These are phyloP conservation scores for Otolemur crassicaudatus DNA, from an alignment of 2,797 vertebrate species.

Conservation along the genomic window DNA sequence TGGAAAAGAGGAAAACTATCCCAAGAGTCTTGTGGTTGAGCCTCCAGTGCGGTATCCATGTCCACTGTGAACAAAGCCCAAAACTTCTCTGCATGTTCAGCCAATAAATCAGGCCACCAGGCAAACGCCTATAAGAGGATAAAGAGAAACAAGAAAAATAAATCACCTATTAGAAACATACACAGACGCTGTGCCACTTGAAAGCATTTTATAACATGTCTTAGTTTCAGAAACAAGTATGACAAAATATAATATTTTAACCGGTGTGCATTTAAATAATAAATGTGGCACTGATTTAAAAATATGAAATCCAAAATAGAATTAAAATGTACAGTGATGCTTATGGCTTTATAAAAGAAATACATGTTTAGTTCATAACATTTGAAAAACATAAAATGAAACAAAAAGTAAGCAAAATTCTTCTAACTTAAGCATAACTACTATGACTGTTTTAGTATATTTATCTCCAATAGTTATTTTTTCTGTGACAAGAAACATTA, in stretches of 20 bases:
- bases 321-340: neutral
- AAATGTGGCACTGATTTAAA: neutral
- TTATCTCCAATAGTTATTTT: neutral
- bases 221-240: neutral
- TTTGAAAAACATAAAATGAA: neutral
- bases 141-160: slow-evolving; percentile 40
- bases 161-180: neutral
- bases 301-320: neutral
- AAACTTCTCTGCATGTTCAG: slow-evolving; percentile 95
- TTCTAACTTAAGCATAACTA: neutral
- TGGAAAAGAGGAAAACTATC: slow-evolving; percentile 98
- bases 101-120: slow-evolving; percentile 96
- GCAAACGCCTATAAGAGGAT: slow-evolving; percentile 92
- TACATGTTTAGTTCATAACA: neutral
- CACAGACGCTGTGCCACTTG: neutral
- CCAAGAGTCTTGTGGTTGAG: slow-evolving; percentile 96
- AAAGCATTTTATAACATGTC: neutral
- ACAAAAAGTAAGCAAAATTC: neutral
- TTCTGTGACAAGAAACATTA: neutral
- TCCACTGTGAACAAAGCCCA: slow-evolving; percentile 94
- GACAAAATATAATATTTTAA: neutral
- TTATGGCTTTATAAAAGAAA: neutral
- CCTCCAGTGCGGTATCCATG: slow-evolving; percentile 93
- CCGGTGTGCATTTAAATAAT: neutral
- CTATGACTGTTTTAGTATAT: neutral